These are phyloP conservation scores for Lagria hirta DNA, from an alignment of 2,888 invertebrate species.

Conservation along the genomic window DNA sequence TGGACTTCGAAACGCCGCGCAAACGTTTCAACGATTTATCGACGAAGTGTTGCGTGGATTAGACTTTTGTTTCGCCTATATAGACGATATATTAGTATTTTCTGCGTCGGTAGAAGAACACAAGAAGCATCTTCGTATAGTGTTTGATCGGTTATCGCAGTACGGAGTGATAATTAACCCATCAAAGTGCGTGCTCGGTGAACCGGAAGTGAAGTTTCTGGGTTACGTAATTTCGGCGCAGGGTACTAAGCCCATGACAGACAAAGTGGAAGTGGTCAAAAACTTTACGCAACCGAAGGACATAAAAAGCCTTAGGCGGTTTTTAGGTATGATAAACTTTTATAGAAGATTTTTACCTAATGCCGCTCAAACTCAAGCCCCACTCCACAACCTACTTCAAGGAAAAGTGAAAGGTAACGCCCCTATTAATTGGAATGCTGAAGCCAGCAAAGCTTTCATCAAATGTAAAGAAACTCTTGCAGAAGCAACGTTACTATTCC, in stretches of 20 bases:
- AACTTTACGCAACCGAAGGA: slow-evolving; percentile 37
- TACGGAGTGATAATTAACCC: slow-evolving; percentile 40
- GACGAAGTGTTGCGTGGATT: slow-evolving; percentile 40
- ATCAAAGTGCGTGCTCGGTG: slow-evolving; percentile 40
- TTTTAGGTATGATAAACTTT: slow-evolving; percentile 47
- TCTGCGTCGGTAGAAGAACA: slow-evolving; percentile 32
- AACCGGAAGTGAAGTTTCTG: slow-evolving; percentile 6
- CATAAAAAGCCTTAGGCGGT: slow-evolving; percentile 38
- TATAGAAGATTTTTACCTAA: slow-evolving; percentile 45
- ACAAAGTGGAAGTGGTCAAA: slow-evolving; percentile 40
- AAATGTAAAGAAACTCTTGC: slow-evolving; percentile 35
- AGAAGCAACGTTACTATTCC: slow-evolving; percentile 41
- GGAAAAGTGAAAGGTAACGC: too few relatives aligned
- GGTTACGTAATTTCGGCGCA: slow-evolving; percentile 26
- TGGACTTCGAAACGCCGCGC: slow-evolving; percentile 49
- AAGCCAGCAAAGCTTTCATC: slow-evolving; percentile 24
- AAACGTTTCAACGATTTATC: slow-evolving; percentile 50
- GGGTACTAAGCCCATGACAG: slow-evolving; percentile 37
- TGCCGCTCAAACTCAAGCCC: slow-evolving; percentile 44
- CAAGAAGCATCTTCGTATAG: slow-evolving; percentile 30
- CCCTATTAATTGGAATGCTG: slow-evolving; percentile 30
- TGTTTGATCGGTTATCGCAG: slow-evolving; percentile 33
- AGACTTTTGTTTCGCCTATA: slow-evolving; percentile 41
- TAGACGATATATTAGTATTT: slow-evolving; percentile 44
- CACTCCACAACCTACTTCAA: too few relatives aligned